Base-by-base conservation (phyloP, 2,888 invertebrate species). In the Dolichopus griseipennis region DNA sequence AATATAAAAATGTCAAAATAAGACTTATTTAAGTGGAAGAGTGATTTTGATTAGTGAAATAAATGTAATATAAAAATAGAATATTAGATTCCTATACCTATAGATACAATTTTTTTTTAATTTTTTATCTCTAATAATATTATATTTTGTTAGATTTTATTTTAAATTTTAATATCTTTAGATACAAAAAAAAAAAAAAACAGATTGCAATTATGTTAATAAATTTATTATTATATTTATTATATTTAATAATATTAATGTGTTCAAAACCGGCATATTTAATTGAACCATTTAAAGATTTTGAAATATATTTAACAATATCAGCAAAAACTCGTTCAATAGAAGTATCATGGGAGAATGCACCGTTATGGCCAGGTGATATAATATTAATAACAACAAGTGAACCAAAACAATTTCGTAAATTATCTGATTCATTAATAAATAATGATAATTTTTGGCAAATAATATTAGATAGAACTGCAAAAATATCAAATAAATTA, bases 391-490 rank as follows among this genome's bases (percentile, higher is more conserved):
- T 74, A 34, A 72, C 73, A 18, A 69, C 68, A 27, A 67, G 70
- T 52, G 70, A 71, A 64, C 72, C 73, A 9, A 62, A 62, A 4
- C 18, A 52, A 52, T 52, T 52, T 52, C 52, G 52, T 52, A 52
- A 71, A 2, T 74, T 77, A 69, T 78, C 82, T 0, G 66, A 73
- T 18, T 74, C 70, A 15, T 79, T 81, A 68, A n/a, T 20, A 12
- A 61, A 66, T 67, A 61, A 64, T 34, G 21, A 18, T 20, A 6
- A 15, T 18, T 20, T 33, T 20, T 21, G 15, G 12, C 12, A 61
- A 20, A 52, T 52, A 52, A 52, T 52, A 52, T 18, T 52, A 18
- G 52, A 52, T 52, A 12, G 52, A 18, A 52, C 52, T 3, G 52
- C 18, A 18, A 7, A 52, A 15, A 3, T 52, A 52, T 52, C 52